Conservation (phyloP, 2,113 vertebrate species). For the Callopanchax toddi region DNA sequence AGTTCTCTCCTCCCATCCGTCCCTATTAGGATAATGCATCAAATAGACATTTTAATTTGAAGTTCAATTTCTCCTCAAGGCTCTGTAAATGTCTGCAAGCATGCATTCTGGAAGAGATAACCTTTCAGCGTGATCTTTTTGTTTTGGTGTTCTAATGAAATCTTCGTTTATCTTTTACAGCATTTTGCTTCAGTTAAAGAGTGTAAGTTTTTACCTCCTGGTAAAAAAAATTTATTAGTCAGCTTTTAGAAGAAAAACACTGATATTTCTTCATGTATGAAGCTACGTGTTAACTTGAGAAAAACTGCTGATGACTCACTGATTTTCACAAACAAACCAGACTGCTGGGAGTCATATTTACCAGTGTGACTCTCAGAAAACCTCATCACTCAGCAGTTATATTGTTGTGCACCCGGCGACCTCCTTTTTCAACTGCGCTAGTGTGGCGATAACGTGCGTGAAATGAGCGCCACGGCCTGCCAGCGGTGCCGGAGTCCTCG, state of each 20-base stretch:
- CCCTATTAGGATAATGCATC: conserved; percentile 77
- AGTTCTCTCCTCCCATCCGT: conserved; percentile 69
- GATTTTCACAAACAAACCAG: conserved; percentile 72
- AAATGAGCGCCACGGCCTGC: conserved; percentile 70
- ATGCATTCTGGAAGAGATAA: conserved; percentile 55
- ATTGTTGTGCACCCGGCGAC: conserved; percentile 61
- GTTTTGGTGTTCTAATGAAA: conserved; percentile 58
- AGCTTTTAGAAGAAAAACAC: conserved; percentile 10
- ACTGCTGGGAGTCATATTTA: conserved; percentile 55
- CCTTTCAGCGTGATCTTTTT: conserved; percentile 67
- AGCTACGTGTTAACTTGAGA: conserved; percentile 40
- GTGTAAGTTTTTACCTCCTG: conserved; percentile 17
- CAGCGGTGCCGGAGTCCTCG: conserved; percentile 69
- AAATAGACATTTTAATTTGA: conserved; percentile 81
- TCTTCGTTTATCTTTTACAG: conserved; percentile 45
- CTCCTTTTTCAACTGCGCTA: conserved; percentile 57
- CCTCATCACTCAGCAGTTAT: conserved; percentile 77
- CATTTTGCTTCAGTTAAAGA: conserved; percentile 23
- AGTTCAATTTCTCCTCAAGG: conserved; percentile 79
- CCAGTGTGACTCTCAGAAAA: conserved; percentile 63
- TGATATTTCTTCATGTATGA: conserved; percentile 32
- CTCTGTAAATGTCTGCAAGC: conserved; percentile 71
- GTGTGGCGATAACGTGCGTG: conserved; percentile 71
- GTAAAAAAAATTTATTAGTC: conserved; percentile 17
- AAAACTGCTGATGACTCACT: conserved; percentile 71